phyloP scores from a whole-genome alignment of 1,140 invertebrate genomes.

The Lasaia peninsularis region DNA sequence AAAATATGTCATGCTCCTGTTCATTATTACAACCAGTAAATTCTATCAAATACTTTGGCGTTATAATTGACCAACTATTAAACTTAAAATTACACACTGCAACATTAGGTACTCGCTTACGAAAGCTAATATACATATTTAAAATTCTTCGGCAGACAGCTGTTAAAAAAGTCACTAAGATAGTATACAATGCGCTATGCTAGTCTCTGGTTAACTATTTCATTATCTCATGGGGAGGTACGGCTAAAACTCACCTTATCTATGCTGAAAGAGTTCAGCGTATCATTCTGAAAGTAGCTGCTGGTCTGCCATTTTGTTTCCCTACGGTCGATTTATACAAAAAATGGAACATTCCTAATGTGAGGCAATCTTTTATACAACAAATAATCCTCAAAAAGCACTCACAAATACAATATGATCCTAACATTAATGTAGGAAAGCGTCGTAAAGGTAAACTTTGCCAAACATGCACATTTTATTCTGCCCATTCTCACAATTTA shows the following conservation, averaged over 20 bases:
- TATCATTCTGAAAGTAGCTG: constrained; percentile 3
- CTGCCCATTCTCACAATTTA: too few species aligned
- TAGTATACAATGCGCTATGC: constrained; percentile 10
- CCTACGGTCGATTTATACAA: constrained; percentile 2
- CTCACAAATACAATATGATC: too few species aligned
- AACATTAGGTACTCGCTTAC: not conserved
- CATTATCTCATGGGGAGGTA: constrained; percentile 13
- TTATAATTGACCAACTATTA: constrained; percentile 11
- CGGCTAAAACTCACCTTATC: constrained; percentile 4
- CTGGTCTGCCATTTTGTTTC: not conserved
- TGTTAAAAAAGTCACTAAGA: not conserved
- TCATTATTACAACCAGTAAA: not conserved
- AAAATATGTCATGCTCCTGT: not conserved
- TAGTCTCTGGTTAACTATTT: constrained; percentile 17
- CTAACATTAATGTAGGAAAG: too few species aligned
- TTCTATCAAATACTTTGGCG: constrained; percentile 17
- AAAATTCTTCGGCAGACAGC: constrained; percentile 9
- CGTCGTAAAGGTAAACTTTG: too few species aligned
- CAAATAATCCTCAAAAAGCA: not conserved
- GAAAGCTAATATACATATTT: constrained; percentile 18
- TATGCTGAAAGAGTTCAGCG: not conserved
- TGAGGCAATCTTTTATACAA: constrained; percentile 7
- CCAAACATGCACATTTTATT: too few species aligned
- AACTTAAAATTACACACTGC: constrained; percentile 3
- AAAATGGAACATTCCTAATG: not conserved